These are phyloP conservation scores for Oikopleura dioica DNA, from an alignment of 23 tunicate genomes.

Conservation along the genomic window DNA sequence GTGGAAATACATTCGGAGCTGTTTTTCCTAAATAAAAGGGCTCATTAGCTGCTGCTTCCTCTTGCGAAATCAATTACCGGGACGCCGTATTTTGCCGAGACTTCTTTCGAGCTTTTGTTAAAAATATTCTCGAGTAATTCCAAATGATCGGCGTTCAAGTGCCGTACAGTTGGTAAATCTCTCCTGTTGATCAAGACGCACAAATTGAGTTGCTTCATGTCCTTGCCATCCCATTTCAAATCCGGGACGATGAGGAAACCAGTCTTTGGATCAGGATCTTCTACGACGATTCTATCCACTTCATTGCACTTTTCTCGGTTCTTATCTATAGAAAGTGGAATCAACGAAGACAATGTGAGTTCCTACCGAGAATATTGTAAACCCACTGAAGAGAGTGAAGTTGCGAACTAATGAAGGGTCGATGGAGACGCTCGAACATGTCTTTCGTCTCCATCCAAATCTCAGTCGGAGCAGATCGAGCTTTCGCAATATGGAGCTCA, in stretches of 20 bases:
- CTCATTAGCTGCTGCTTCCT: not conserved
- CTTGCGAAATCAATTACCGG: not conserved
- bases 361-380: slow-evolving; percentile 59
- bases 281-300: slow-evolving; percentile 37
- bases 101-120: not conserved
- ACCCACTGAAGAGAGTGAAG: slow-evolving; percentile 39
- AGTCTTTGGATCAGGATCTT: slow-evolving; percentile 27
- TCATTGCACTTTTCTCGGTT: slow-evolving; percentile 20
- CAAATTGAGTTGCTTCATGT: slow-evolving; percentile 23
- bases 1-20: slow-evolving; percentile 45
- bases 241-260: slow-evolving; percentile 64
- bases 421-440: slow-evolving; percentile 23
- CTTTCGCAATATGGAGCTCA: slow-evolving; percentile 37
- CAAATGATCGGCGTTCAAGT: slow-evolving; percentile 33
- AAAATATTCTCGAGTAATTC: slow-evolving; percentile 28
- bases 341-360: too few species aligned
- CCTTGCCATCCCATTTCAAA: slow-evolving; percentile 61
- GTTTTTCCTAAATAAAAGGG: slow-evolving; percentile 13
- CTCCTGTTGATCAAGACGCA: slow-evolving; percentile 33
- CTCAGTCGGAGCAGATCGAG: not conserved
- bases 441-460: slow-evolving; percentile 26
- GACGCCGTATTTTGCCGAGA: not conserved
- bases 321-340: too few species aligned
- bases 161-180: slow-evolving; percentile 36
- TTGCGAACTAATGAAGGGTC: slow-evolving; percentile 30